phyloP scores from a whole-genome alignment of 2,113 vertebrate genomes.

The Lota lota region DNA sequence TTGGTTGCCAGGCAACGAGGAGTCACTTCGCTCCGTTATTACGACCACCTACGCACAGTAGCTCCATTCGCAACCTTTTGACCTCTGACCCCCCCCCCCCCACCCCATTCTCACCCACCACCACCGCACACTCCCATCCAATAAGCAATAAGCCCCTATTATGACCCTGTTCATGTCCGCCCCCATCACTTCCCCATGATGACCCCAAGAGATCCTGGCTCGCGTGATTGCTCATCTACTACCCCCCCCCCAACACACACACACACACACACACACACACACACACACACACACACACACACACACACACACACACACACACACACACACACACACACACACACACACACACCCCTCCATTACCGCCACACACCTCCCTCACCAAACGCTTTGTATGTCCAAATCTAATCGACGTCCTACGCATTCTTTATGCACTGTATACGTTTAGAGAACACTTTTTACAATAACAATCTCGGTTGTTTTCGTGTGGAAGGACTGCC shows the following conservation, averaged over 20 bases:
- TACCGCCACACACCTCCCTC: neutral
- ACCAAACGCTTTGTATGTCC: no score
- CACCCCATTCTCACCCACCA: neutral
- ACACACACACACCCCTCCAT: no score
- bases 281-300: no score
- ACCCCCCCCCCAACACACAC: neutral
- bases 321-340: no score
- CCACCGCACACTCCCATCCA: neutral
- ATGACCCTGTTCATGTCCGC: constrained; percentile 20
- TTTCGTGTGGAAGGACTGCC: no score
- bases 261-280: neutral
- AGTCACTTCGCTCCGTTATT: neutral
- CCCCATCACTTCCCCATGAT: neutral
- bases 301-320: no score
- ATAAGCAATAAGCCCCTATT: constrained; percentile 13
- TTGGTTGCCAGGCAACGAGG: constrained; percentile 21
- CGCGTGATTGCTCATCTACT: neutral
- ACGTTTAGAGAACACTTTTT: no score
- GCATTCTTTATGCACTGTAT: no score
- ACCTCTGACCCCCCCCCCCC: constrained; percentile 9
- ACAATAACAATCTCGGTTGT: no score
- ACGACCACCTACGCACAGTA: neutral
- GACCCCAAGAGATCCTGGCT: constrained; percentile 11
- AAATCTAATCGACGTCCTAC: no score
- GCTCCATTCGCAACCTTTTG: constrained; percentile 15